Base-by-base conservation (phyloP, 92 coral and sea anemone species). In the Palythoa grandiflora region DNA sequence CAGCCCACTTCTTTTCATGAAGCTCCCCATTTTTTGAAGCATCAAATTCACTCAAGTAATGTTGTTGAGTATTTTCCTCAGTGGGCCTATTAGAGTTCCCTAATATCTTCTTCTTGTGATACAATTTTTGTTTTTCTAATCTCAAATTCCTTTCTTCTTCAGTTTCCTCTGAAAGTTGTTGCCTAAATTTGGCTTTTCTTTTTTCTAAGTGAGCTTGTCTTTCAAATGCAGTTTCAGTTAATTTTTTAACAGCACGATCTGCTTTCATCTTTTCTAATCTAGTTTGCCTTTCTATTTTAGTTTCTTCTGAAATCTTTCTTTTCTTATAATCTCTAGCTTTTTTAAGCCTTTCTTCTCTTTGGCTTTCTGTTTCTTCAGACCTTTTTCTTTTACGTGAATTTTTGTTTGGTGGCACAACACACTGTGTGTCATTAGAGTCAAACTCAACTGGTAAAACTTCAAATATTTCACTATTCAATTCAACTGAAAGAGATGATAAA, bases 401-500 rank as follows among this genome's bases (percentile, higher is more conserved):
- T 84, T 71, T 79, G 71, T 75, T 78, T 47, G 76, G 38, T 40
- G 78, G 76, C 72, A 66, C 68, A 86, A 61, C 53, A 21, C 74
- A 70, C 77, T 63, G 57, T 52, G 78, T 68, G 59, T 44, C 40
- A 61, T 59, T 81, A 73, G 47, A 51, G 63, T 75, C 28, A 28
- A 28, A 28, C 28, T 28, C 28, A 28, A 28, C 28, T 28, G 28
- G 28, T 28, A 28, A 28, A 28, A 28, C 28, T 28, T 28, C 28
- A 28, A 28, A 0, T 28, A 28, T 28, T 28, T 28, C 28, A 28
- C n/a, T 86, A 77, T 89, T 75, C 84, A 92, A 87, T 48, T 76
- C 89, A 87, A 73, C 70, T 70, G 95, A 89, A 66, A 92, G 92
- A 78, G 80, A 87, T 20, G 83, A 71, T 74, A 92, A 88, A 87